These are phyloP conservation scores for Lymantria monacha DNA, from an alignment of 2,888 invertebrate genomes.

Conservation along the genomic window DNA sequence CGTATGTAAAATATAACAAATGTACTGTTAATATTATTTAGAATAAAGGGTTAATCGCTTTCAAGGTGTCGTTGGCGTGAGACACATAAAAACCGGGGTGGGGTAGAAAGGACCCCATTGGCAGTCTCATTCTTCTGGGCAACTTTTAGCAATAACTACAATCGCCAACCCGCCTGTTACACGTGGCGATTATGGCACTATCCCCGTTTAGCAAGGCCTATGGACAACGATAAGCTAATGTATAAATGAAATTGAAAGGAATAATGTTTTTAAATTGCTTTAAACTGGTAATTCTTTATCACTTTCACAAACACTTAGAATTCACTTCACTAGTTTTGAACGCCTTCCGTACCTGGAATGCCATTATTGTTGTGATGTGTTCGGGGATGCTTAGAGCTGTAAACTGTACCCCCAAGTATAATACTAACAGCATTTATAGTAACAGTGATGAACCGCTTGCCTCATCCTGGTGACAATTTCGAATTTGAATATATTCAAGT, in stretches of 20 bases:
- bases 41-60: too few species aligned
- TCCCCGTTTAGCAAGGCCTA: background rate
- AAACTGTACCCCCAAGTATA: slow-evolving; percentile 69
- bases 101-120: too few species aligned
- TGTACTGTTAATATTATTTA: background rate
- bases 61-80: too few species aligned
- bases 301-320: background rate
- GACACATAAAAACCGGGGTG: too few species aligned
- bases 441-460: slow-evolving; percentile 56
- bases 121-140: background rate
- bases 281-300: background rate
- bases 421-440: slow-evolving; percentile 69
- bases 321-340: background rate
- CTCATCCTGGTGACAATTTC: slow-evolving; percentile 78
- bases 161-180: background rate
- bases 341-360: background rate
- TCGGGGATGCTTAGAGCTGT: slow-evolving; percentile 64
- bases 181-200: background rate
- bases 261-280: background rate
- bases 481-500: slow-evolving; percentile 82
- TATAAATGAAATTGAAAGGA: too few species aligned
- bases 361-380: slow-evolving; percentile 48
- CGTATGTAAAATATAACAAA: background rate
- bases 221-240: too few species aligned
- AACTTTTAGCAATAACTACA: background rate